phyloP scores from a whole-genome alignment of 2,888 invertebrate species.

The Rhamphomyia laevipes region DNA sequence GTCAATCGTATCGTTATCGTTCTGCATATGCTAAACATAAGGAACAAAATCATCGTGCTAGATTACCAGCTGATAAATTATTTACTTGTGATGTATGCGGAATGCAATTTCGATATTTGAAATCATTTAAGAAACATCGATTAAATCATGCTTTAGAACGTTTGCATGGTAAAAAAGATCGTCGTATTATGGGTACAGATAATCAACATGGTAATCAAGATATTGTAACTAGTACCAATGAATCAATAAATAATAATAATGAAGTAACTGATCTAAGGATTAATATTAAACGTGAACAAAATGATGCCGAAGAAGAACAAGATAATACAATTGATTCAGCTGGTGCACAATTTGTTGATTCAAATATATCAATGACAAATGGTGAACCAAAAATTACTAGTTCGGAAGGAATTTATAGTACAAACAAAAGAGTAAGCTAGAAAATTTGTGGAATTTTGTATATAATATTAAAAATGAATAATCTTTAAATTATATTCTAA shows the following conservation, averaged over 20 bases:
- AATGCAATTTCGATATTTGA: conserved; percentile 82
- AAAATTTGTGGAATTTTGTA: background rate
- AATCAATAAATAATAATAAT: conserved; percentile 43
- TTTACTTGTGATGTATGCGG: conserved; percentile 87
- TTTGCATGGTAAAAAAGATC: conserved; percentile 57
- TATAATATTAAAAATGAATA: background rate
- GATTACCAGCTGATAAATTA: conserved; percentile 76
- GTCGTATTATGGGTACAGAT: conserved; percentile 18
- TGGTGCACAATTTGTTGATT: conserved; percentile 38
- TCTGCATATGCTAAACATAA: conserved; percentile 76
- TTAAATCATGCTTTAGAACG: conserved; percentile 77
- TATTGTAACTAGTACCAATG: conserved; percentile 62
- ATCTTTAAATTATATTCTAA: background rate
- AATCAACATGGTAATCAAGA: conserved; percentile 39
- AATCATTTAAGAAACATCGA: conserved; percentile 82
- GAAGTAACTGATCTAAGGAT: conserved; percentile 48
- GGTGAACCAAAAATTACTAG: conserved; percentile 36
- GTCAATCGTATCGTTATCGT: conserved; percentile 78
- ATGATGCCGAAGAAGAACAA: conserved; percentile 45
- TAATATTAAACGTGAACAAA: conserved; percentile 41
- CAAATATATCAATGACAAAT: conserved; percentile 16
- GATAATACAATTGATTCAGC: conserved; percentile 63
- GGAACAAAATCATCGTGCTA: conserved; percentile 78
- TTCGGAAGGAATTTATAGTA: conserved; percentile 36
- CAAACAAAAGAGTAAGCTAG: conserved; percentile 38